phyloP scores from a whole-genome alignment of 92 coral and sea anemone species.

The Palythoa heliodiscus region DNA sequence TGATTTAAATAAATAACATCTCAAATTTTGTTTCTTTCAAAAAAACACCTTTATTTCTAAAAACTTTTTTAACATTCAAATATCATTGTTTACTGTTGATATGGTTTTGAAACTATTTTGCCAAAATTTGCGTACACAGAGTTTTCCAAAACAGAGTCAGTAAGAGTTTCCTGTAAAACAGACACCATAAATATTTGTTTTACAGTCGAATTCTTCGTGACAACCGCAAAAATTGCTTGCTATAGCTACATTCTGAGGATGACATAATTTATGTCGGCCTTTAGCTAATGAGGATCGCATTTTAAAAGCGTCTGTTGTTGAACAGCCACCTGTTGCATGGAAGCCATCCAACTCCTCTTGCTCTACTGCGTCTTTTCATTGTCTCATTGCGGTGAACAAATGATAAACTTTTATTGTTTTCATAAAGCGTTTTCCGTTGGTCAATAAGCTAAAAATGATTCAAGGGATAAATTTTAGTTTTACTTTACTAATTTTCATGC shows the following conservation, averaged over 20 bases:
- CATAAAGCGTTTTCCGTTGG: background rate
- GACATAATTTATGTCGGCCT: background rate
- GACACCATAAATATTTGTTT: background rate
- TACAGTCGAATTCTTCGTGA: background rate
- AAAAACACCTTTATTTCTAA: too few species aligned
- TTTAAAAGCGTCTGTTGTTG: background rate
- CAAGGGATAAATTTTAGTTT: background rate
- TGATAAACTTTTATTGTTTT: background rate
- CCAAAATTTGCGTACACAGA: background rate
- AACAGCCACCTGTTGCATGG: background rate
- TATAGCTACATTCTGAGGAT: background rate
- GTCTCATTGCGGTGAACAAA: background rate
- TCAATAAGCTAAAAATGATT: background rate
- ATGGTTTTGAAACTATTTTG: background rate
- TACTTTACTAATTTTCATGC: background rate
- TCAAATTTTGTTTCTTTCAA: too few species aligned
- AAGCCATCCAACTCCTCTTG: background rate
- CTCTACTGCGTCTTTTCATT: background rate
- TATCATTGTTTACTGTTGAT: background rate
- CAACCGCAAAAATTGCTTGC: background rate
- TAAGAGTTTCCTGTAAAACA: background rate
- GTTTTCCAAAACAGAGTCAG: background rate
- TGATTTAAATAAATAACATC: too few species aligned
- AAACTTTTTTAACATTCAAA: background rate
- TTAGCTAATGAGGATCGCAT: background rate